phyloP scores from a whole-genome alignment of 2,888 invertebrate species.

The Tricholauxania praeusta region DNA sequence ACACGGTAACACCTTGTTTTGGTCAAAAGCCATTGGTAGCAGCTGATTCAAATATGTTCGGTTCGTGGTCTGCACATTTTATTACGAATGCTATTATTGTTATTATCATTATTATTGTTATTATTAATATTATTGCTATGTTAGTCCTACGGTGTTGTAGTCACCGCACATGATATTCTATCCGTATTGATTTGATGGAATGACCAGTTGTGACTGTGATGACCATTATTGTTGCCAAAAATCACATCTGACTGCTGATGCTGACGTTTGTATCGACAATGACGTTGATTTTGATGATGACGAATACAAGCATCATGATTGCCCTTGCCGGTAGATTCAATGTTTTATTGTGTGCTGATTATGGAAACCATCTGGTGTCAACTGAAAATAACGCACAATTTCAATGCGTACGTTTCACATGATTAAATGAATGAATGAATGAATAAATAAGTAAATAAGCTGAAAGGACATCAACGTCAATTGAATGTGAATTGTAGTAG shows the following conservation, averaged over 20 bases:
- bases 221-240: neutral
- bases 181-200: too few relatives aligned
- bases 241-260: too few relatives aligned
- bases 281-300: neutral
- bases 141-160: too few relatives aligned
- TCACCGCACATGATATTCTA: too few relatives aligned
- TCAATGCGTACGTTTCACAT: conserved; percentile 1
- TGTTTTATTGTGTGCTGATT: conserved; percentile 10
- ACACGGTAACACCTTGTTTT: too few relatives aligned
- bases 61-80: too few relatives aligned
- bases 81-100: too few relatives aligned
- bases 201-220: neutral
- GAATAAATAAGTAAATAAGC: conserved; percentile 5
- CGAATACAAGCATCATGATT: neutral
- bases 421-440: conserved; percentile 4
- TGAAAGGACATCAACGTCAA: neutral
- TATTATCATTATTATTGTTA: too few relatives aligned
- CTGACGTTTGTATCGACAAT: too few relatives aligned
- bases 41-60: too few relatives aligned
- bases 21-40: too few relatives aligned
- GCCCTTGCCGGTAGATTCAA: neutral
- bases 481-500: conserved; percentile 5
- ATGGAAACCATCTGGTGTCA: conserved; percentile 15
- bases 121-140: too few relatives aligned
- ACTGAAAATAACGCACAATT: conserved; percentile 5